Evolutionary conservation across 2,888 invertebrate genomes (phyloP), one percentile per base, ranked within the genome.

Genomic region (Mechanitis messenoides): DNA sequence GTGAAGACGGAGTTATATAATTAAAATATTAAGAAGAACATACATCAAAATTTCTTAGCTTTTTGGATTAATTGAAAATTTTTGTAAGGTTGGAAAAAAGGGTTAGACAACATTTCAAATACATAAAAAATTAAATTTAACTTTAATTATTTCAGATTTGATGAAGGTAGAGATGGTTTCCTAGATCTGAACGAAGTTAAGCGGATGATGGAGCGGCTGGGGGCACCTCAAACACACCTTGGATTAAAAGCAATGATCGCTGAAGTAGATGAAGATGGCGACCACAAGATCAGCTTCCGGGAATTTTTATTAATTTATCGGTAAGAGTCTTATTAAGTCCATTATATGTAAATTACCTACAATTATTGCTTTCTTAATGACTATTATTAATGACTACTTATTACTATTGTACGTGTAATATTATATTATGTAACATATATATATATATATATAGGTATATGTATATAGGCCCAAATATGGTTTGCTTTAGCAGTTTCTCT

Each of bases 161-260:
- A 98, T 81, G 94, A 94, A 66, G 96, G 96, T 53, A 93, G 92
- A 68, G 98, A 98, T 84, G 97, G 96, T 50, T 98, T 92, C 80
- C 92, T 98, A 71, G 97, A 97, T 83, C 88, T 98, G 68, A 93
- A 93, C 35, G 98, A 98, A 84, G 90, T 98, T 69, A 98, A 98
- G 84, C 91, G 95, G 35, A 98, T 98, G 97, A 98, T 98, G 98
- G 98, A 98, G 85, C 94, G 96, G 65, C 87, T 98, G 61, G 97
- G 96, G 9, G 97, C 96, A 2, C 98, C 98, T 12, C 98, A 98
- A 86, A 98, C 98, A 0, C 98, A 98, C 85, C 91, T 98, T 59
- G 96, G 96, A 0, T 92, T 98, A 35, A 98, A 98, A 83, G 94
- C 94, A 46, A 98, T 98, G 97, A 98, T 98, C 75, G 92, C 95